Conservation (phyloP, 2,888 invertebrate genomes). For the Ctena decussata region DNA sequence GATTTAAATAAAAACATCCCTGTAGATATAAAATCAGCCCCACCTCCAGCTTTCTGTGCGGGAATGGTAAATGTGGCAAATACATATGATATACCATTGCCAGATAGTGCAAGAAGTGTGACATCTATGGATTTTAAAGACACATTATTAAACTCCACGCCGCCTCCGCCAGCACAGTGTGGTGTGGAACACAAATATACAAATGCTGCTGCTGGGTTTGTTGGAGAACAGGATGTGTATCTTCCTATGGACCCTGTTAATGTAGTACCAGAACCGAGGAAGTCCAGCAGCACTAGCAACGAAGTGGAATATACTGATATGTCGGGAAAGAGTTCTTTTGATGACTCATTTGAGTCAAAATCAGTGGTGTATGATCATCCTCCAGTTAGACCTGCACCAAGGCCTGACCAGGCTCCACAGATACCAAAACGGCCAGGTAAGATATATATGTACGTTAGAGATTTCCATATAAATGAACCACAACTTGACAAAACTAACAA, state of each 20-base stretch:
- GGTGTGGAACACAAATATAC: conserved; percentile 71
- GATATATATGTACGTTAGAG: no score
- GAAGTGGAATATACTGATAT: conserved; percentile 71
- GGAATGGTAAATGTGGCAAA: conserved; percentile 67
- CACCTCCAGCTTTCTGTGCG: conserved; percentile 29
- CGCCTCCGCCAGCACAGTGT: conserved; percentile 68
- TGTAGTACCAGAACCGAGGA: conserved; percentile 24
- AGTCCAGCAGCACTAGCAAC: conserved; percentile 62
- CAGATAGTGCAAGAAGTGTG: conserved; percentile 52
- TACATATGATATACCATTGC: conserved; percentile 64
- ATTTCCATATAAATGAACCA: no score
- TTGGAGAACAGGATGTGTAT: conserved; percentile 62
- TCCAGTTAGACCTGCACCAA: conserved; percentile 57
- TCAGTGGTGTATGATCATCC: conserved; percentile 68
- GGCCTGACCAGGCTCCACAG: conserved; percentile 47
- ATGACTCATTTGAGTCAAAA: conserved; percentile 51
- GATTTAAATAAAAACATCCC: conserved; percentile 40
- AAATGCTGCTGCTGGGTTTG: conserved; percentile 69
- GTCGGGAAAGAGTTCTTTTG: conserved; percentile 60
- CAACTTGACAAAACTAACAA: no score
- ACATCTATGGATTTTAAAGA: conserved; percentile 47
- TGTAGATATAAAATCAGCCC: conserved; percentile 64
- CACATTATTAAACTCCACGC: conserved; percentile 51
- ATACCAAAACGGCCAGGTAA: conserved; percentile 31
- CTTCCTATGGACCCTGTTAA: conserved; percentile 67